Evolutionary conservation across 2,797 vertebrate genomes (phyloP).

Genomic region (Crossoptilon crossoptilon): DNA sequence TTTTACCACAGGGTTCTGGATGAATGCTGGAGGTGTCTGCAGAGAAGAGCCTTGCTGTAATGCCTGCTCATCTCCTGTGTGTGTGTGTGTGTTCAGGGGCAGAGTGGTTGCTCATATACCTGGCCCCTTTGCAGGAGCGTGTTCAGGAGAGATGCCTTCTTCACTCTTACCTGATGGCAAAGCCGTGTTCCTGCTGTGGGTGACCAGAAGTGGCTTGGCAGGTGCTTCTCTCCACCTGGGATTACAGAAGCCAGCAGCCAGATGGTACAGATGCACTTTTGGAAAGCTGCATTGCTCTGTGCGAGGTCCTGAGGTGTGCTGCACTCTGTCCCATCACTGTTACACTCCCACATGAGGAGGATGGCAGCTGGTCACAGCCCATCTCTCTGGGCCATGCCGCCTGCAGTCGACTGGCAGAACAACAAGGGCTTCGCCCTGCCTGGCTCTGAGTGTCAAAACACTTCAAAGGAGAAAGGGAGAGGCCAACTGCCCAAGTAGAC

Average conservation of each 20-base stretch:
- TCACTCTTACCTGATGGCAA: too few relatives aligned
- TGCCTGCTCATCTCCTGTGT: not conserved
- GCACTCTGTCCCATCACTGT: not conserved
- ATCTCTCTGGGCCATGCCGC: not conserved
- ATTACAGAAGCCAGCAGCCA: too few relatives aligned
- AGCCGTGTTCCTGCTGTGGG: not conserved
- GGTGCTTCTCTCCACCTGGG: too few relatives aligned
- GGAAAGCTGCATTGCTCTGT: not conserved
- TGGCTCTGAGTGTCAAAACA: not conserved
- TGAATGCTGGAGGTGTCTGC: not conserved
- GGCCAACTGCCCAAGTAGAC: not conserved
- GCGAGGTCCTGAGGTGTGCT: not conserved
- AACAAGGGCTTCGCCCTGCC: not conserved
- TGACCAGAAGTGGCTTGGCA: not conserved
- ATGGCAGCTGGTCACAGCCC: not conserved
- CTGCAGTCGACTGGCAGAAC: not conserved
- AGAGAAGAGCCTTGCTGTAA: not conserved
- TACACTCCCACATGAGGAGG: not conserved
- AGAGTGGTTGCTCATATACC: not conserved
- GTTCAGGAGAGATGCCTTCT: not conserved
- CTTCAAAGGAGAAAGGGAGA: not conserved
- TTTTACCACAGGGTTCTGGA: not conserved
- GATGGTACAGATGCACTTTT: rapidly evolving
- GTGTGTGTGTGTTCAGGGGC: not conserved
- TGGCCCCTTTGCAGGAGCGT: not conserved